phyloP scores from a whole-genome alignment of 2,797 vertebrate species.

The Pseudomugil gertrudae region DNA sequence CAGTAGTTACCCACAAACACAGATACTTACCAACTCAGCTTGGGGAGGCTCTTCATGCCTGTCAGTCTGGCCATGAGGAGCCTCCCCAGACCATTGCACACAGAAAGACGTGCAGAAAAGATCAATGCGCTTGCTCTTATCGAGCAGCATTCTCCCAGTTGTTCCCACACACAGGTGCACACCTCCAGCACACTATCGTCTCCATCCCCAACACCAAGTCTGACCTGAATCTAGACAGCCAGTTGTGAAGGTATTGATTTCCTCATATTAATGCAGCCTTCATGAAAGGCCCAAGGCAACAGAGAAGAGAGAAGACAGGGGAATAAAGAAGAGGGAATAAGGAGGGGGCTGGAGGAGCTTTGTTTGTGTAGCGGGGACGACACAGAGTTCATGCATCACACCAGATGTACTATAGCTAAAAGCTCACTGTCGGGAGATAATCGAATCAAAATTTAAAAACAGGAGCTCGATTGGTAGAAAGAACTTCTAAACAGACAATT shows the following conservation, averaged over 20 bases:
- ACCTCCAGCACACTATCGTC: not conserved
- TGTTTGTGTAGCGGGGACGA: not conserved
- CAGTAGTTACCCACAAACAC: constrained; percentile 11
- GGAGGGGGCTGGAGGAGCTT: constrained; percentile 2
- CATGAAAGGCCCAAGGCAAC: constrained; percentile 52
- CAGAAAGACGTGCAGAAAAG: constrained; percentile 38
- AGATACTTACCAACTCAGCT: constrained; percentile 5
- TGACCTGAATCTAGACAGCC: constrained; percentile 44
- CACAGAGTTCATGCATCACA: not conserved
- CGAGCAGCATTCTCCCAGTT: constrained; percentile 23
- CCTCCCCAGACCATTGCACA: constrained; percentile 33
- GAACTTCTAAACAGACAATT: not conserved
- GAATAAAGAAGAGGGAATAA: constrained; percentile 5
- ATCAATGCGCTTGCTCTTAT: constrained; percentile 64
- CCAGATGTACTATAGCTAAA: not conserved
- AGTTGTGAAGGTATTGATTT: constrained; percentile 65
- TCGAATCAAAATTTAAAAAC: not conserved
- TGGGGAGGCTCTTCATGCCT: constrained; percentile 20
- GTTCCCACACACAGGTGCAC: constrained; percentile 15
- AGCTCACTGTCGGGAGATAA: not conserved
- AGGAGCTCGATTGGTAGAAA: not conserved
- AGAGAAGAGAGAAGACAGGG: constrained; percentile 18
- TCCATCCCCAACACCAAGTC: constrained; percentile 20
- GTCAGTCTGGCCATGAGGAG: constrained; percentile 57
- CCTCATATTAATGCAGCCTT: constrained; percentile 64